Evolutionary conservation across 2,888 invertebrate species (phyloP), one percentile per base, ranked within the genome.

Genomic region (Orchestes rusci): DNA sequence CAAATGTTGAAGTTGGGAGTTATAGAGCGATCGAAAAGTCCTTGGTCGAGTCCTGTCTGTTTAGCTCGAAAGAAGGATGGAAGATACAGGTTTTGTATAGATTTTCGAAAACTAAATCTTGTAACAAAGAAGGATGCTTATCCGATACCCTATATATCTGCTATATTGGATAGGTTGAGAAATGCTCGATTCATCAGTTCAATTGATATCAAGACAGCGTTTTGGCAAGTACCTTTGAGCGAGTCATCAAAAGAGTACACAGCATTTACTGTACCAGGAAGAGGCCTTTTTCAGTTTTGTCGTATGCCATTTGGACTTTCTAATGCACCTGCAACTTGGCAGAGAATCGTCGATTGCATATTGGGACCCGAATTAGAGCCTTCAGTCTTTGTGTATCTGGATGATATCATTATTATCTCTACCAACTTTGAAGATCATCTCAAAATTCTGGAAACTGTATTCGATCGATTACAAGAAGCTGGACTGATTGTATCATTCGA

Each of bases 61-160:
- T 43, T 62, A 1, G 48, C 59, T 23, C 53, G 55, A 1, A 52
- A 48, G 13, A 54, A 58, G 13, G 56, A 60, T 41, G 55, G 51
- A 0, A 48, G 36, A 1, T 59, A 54, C 28, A 38, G 61, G 1
- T 59, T 63, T 27, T 59, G 60, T 29, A 53, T 63, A 0, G 61
- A 63, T 31, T 62, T 52, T 32, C 31, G 62, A 1, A 53, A 56
- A 27, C 36, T 65, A 0, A 66, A 64, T 43, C 17, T 34, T 2
- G 59, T 61, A 0, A 60, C 62, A 0, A 50, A 56, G 33, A 52
- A 54, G 12, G 59, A 62, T 40, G 59, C 59, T 0, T 61, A 64
- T 46, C 62, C 60, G n/a, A n/a, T 3, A 0, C 64, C 54, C 0
- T 55, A 58, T 17, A 57, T 62, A 10, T 50, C 52, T 1, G 37